Evolutionary conservation across 1,140 invertebrate species (phyloP), one percentile per base, ranked within the genome.

Genomic region (Drosophila tristis): DNA sequence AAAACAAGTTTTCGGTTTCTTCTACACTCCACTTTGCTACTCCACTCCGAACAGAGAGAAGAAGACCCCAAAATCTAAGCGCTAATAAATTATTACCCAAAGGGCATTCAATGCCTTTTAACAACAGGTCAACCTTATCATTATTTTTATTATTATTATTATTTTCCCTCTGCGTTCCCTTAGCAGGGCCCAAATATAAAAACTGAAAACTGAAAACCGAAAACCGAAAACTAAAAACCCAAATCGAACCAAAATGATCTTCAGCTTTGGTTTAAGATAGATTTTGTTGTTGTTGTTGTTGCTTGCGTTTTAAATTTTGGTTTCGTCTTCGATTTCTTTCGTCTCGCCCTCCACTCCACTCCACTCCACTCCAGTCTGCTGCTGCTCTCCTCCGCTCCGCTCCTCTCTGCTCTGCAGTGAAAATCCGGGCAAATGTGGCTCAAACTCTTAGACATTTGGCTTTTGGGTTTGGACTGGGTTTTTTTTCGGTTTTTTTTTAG

Each of bases 81-180:
- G 60, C 74, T 68, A 90, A 90, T 90, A 90, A 90, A 90, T 90
- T 90, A 90, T 90, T 84, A 90, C 80, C 85, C 86, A 90, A 90
- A 90, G 85, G 85, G 85, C 85, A 90, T 90, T 90, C 85, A 90
- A 90, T 84, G 86, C 65, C 86, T 89, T 89, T 89, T 90, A 90
- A 90, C 85, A 90, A 90, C 85, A 90, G 85, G 85, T 90, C 85
- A 90, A 90, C 85, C 85, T 90, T 90, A 90, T 90, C 85, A 90
- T 90, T 90, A 87, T 87, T 87, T 87, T 87, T 87, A 86, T 86
- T 86, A 87, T 86, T 86, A 82, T 81, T 81, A 86, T 82, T 87
- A 90, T 89, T 82, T 84, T 76, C 73, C 75, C 75, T 63, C 75
- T 60, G 78, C 51, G 66, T 47, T 53, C 42, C 48, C 35, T 43